phyloP scores from a whole-genome alignment of 2,888 invertebrate species.

The Lysandra bellargus region DNA sequence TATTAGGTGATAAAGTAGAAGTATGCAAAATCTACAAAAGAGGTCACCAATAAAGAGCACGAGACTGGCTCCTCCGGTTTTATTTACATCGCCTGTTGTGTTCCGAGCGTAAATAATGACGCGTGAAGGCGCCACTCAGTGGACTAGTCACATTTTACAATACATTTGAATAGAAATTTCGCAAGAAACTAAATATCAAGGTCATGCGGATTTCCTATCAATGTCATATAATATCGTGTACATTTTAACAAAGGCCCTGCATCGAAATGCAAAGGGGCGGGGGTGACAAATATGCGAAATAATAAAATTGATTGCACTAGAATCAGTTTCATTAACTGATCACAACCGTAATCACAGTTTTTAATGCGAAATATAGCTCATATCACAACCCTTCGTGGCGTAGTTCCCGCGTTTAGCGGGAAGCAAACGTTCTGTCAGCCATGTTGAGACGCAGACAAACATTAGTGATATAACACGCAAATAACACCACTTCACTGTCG shows the following conservation, averaged over 20 bases:
- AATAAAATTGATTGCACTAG: slow-evolving; percentile 67
- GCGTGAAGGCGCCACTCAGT: slow-evolving; percentile 65
- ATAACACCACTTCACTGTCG: slow-evolving; percentile 73
- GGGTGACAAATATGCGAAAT: slow-evolving; percentile 76
- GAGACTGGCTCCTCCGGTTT: slow-evolving; percentile 60
- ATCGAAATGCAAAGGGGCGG: slow-evolving; percentile 80
- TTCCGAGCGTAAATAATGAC: slow-evolving; percentile 61
- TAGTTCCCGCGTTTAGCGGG: slow-evolving; percentile 82
- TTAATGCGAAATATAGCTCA: slow-evolving; percentile 65
- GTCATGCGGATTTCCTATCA: slow-evolving; percentile 80
- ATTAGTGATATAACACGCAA: slow-evolving; percentile 80
- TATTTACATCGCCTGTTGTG: slow-evolving; percentile 75
- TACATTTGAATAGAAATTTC: slow-evolving; percentile 70
- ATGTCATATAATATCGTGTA: slow-evolving; percentile 79
- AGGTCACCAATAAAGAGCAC: slow-evolving; percentile 70
- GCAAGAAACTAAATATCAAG: slow-evolving; percentile 78
- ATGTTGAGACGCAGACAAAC: slow-evolving; percentile 82
- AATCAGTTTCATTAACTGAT: slow-evolving; percentile 78
- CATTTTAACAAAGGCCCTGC: slow-evolving; percentile 79
- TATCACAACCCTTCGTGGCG: slow-evolving; percentile 78
- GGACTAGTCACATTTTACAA: slow-evolving; percentile 67
- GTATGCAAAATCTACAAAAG: slow-evolving; percentile 52
- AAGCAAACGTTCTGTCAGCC: slow-evolving; percentile 81
- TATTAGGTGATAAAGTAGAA: neutral
- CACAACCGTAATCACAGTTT: slow-evolving; percentile 74